These are phyloP conservation scores for Agrochola lychnidis DNA, from an alignment of 2,888 invertebrate genomes.

Conservation along the genomic window DNA sequence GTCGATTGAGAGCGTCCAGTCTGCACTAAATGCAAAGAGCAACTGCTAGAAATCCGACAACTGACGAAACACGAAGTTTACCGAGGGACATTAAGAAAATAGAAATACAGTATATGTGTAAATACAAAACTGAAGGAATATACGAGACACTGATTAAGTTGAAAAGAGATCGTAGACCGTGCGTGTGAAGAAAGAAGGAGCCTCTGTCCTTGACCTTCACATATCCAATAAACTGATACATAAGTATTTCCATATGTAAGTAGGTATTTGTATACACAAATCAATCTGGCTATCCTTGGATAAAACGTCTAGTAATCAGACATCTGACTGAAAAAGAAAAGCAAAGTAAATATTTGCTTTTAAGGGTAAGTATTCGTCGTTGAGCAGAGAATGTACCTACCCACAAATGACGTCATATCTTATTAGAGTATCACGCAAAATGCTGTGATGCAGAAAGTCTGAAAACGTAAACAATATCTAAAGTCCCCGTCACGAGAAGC, in stretches of 20 bases:
- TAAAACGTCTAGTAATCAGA: not conserved
- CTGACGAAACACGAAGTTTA: no score
- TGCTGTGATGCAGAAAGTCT: slow-evolving; percentile 40
- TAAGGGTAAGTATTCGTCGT: slow-evolving; percentile 6
- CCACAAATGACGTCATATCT: slow-evolving; percentile 37
- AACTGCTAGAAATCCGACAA: no score
- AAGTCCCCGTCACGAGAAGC: no score
- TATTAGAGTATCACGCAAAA: slow-evolving; percentile 38
- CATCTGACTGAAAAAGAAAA: not conserved
- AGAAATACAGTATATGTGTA: not conserved
- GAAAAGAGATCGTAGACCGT: not conserved
- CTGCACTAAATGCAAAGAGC: no score
- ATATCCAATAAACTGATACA: not conserved
- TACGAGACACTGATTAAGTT: not conserved
- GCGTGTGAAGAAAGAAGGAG: not conserved
- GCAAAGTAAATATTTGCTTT: not conserved
- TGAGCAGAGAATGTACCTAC: slow-evolving; percentile 20
- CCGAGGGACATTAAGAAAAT: no score
- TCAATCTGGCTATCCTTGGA: not conserved
- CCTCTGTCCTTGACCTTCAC: slow-evolving; percentile 15
- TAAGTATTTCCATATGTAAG: not conserved
- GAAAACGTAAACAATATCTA: slow-evolving; percentile 45
- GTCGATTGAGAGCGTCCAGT: no score
- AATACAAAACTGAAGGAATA: not conserved
- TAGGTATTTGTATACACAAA: not conserved